These are phyloP conservation scores for Eulemur mongoz DNA, from an alignment of 2,797 vertebrate species.

Conservation along the genomic window DNA sequence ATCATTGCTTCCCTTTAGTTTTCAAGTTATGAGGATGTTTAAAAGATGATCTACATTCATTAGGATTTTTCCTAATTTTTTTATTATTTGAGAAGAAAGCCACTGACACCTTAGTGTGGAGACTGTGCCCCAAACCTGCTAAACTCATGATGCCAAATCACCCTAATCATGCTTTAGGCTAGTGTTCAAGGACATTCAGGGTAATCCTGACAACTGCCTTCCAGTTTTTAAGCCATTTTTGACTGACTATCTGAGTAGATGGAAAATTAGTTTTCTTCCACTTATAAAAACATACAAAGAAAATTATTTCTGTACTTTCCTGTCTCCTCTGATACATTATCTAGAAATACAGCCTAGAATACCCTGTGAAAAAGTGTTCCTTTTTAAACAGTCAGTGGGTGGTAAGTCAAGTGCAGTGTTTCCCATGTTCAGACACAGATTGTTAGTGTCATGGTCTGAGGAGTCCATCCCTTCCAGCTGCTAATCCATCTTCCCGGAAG, in stretches of 20 bases:
- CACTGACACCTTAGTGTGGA: background rate
- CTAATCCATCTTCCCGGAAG: background rate
- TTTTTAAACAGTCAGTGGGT: constrained; percentile 5
- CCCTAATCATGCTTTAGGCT: background rate
- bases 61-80: constrained; percentile 25
- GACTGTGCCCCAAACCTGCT: background rate
- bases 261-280: constrained; percentile 25
- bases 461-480: background rate
- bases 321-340: constrained; percentile 9
- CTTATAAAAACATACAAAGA: constrained; percentile 34
- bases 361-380: background rate
- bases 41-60: constrained; percentile 22
- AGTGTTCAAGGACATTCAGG: background rate
- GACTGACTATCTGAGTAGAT: constrained; percentile 11
- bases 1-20: background rate
- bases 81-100: background rate
- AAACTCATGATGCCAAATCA: background rate
- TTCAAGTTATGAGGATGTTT: background rate
- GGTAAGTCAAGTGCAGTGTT: background rate
- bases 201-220: background rate
- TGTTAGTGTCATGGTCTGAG: background rate
- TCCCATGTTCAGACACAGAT: background rate
- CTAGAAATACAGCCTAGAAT: constrained; percentile 34
- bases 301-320: constrained; percentile 41
- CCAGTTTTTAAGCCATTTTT: constrained; percentile 46